phyloP scores from a whole-genome alignment of 1,140 invertebrate species.

The Sarcophaga peregrina region DNA sequence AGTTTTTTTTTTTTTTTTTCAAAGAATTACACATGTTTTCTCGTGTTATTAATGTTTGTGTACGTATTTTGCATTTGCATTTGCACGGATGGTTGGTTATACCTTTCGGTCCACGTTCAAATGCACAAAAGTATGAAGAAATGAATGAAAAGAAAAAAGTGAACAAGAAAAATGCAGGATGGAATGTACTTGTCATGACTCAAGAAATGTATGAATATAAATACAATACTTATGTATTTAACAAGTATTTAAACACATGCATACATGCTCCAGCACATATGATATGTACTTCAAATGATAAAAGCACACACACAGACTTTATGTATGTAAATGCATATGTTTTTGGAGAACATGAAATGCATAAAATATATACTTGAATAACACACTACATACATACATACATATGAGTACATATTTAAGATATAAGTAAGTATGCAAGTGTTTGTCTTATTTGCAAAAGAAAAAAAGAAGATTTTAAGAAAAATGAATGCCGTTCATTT shows the following conservation, averaged over 20 bases:
- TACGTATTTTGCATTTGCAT: neutral
- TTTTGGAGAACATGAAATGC: neutral
- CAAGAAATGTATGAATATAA: neutral
- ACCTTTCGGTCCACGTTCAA: neutral
- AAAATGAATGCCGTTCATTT: no score
- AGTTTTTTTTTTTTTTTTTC: neutral
- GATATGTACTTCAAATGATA: neutral
- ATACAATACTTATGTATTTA: neutral
- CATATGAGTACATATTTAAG: neutral
- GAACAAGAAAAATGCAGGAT: conserved; percentile 14
- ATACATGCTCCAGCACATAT: no score
- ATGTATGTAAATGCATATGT: neutral
- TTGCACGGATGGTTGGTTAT: neutral
- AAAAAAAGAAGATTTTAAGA: no score
- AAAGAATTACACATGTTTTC: conserved; percentile 17
- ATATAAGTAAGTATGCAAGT: neutral
- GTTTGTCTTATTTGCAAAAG: no score
- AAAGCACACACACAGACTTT: neutral
- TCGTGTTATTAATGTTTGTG: conserved; percentile 14
- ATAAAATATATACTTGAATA: no score
- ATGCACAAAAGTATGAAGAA: neutral
- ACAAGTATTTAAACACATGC: neutral
- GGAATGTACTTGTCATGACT: neutral
- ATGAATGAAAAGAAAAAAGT: neutral
- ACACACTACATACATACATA: neutral